Evolutionary conservation across 2,888 invertebrate species (phyloP).

Genomic region (Meliscaeva auricollis): DNA sequence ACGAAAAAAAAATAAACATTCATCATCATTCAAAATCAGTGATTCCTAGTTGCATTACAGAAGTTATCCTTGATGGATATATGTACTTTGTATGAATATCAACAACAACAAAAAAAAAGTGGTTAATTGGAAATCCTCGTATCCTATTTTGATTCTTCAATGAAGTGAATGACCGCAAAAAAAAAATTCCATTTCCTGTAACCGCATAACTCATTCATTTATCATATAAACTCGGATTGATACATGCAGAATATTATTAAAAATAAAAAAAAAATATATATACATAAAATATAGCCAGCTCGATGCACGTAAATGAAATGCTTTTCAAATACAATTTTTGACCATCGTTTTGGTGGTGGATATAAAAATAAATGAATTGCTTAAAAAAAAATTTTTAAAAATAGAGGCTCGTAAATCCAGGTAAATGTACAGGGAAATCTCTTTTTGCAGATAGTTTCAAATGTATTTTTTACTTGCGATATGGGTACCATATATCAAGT

Average conservation of each 20-base stretch:
- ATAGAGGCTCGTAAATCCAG: neutral
- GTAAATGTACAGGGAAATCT: neutral
- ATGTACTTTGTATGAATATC: no score
- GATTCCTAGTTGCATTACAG: neutral
- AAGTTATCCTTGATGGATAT: neutral
- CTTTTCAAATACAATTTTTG: slow-evolving; percentile 30
- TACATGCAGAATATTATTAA: neutral
- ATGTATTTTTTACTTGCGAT: no score
- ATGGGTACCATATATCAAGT: no score
- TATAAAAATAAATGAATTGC: slow-evolving; percentile 52
- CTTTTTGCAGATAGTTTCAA: neutral
- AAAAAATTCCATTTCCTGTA: slow-evolving; percentile 25
- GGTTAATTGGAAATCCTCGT: slow-evolving; percentile 7
- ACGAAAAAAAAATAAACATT: neutral
- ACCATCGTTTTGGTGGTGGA: slow-evolving; percentile 12
- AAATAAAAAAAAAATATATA: neutral
- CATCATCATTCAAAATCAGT: neutral
- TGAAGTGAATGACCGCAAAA: slow-evolving; percentile 33
- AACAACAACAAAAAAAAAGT: neutral
- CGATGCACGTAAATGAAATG: neutral
- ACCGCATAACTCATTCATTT: slow-evolving; percentile 41
- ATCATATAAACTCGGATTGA: neutral
- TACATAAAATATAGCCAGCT: neutral
- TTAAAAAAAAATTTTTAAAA: slow-evolving; percentile 8
- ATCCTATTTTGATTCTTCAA: slow-evolving; percentile 21